Conservation (phyloP, 2,113 vertebrate species). For the Corynorhinus townsendii region DNA sequence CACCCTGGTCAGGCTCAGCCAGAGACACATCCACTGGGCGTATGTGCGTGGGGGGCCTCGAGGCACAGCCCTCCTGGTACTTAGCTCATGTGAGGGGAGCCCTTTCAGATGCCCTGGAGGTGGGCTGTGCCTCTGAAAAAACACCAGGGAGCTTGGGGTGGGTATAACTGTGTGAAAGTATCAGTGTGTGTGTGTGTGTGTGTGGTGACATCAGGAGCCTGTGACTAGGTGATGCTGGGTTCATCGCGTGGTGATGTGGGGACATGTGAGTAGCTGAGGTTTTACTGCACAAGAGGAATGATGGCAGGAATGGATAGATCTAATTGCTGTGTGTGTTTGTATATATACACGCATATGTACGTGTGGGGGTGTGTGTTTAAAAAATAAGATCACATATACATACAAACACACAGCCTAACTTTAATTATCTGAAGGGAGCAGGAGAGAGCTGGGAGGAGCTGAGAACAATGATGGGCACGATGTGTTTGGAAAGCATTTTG, state of each 20-base stretch:
- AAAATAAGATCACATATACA: conserved; percentile 76
- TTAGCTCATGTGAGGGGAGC: conserved; percentile 26
- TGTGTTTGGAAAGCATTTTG: conserved; percentile 34
- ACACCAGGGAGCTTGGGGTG: not conserved
- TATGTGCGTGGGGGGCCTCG: not conserved
- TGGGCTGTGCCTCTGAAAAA: not conserved
- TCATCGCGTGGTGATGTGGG: not conserved
- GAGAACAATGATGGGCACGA: conserved; percentile 49
- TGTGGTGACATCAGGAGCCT: not conserved
- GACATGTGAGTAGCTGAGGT: conserved; percentile 23
- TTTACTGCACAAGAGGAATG: conserved; percentile 33
- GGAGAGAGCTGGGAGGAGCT: conserved; percentile 65
- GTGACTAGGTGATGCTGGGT: not conserved
- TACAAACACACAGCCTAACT: conserved; percentile 72
- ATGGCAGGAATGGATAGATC: conserved; percentile 36
- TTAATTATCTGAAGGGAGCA: conserved; percentile 70
- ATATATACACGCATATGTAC: conserved; percentile 72
- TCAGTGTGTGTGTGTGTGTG: not conserved
- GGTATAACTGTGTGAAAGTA: not conserved
- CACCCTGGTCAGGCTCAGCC: conserved; percentile 54
- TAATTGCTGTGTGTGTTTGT: conserved; percentile 73
- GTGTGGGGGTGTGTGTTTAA: conserved; percentile 77
- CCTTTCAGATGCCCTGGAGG: conserved; percentile 38
- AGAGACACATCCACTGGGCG: conserved; percentile 50
- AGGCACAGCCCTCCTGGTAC: not conserved